Evolutionary conservation across 1,140 invertebrate genomes (phyloP), one percentile per base, ranked within the genome.

Genomic region (Cotesia vestalis): DNA sequence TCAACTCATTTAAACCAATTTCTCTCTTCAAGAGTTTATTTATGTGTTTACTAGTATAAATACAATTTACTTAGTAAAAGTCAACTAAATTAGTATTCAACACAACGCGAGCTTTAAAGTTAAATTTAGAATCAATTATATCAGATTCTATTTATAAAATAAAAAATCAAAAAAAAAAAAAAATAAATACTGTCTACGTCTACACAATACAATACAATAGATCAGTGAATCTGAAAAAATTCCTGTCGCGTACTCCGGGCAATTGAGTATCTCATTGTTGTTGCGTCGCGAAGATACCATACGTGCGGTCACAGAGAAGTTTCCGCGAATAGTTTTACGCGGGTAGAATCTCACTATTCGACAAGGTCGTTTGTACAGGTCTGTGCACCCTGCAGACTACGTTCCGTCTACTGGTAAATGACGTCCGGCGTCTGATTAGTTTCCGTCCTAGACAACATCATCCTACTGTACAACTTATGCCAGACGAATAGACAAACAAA

Each of bases 361-460:
- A 71, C 74, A 73, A 75, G 71, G 71, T 73, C 74, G 71, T 70
- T 73, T 20, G 40, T 66, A 12, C 36, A 52, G 69, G 60, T 52
- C 62, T 55, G 55, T 57, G 69, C 51, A 64, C 69, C 63, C 27
- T 27, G 27, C 27, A 17, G 6, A 27, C 4, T 46, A 63, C 11
- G 27, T 2, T 53, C 51, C 53, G 8, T 61, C 34, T 59, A 72
- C 62, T 57, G 12, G 59, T 51, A 69, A 66, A 35, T 63, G 67
- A 78, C 77, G 75, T 78, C 76, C 74, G 77, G 71, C 76, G 78
- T 78, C 77, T 78, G 72, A 68, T 55, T 61, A 57, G 71, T 68
- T 78, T 79, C 78, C 78, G 78, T 69, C 73, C 53, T 55, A 66
- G 66, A 66, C 69, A 14, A 62, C 55, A 14, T 64, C 51, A 66